These are phyloP conservation scores for Apamea crenata DNA, from an alignment of 2,888 invertebrate species.

Conservation along the genomic window DNA sequence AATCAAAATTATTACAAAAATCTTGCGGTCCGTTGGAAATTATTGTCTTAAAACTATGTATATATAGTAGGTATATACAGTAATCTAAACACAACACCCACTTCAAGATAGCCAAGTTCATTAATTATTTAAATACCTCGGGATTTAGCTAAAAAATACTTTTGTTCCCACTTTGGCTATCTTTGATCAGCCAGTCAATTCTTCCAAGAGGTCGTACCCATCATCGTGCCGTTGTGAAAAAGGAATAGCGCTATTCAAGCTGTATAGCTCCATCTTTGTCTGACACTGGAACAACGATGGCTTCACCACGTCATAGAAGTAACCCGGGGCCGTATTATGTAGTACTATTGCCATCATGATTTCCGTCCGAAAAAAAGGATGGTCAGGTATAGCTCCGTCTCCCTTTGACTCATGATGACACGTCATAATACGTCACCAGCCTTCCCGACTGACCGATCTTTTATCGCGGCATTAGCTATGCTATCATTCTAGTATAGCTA, in stretches of 20 bases:
- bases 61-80: slow-evolving; percentile 20
- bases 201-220: not conserved
- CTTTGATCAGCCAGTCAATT: slow-evolving; percentile 6
- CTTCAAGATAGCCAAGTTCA: not conserved
- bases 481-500: not conserved
- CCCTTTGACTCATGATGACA: not conserved
- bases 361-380: not conserved
- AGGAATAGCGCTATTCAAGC: not conserved
- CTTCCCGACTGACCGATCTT: not conserved
- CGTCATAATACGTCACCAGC: not conserved
- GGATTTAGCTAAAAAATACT: not conserved
- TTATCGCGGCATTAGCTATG: not conserved
- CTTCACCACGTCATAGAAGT: not conserved
- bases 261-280: not conserved
- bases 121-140: not conserved
- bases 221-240: not conserved
- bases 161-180: not conserved
- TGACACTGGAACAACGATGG: not conserved
- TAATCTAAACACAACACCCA: slow-evolving; percentile 40
- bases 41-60: slow-evolving; percentile 48
- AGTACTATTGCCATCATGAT: not conserved
- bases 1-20: slow-evolving; percentile 18
- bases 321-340: not conserved
- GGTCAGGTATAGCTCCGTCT: not conserved
- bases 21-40: slow-evolving; percentile 55